Evolutionary conservation across 1,140 invertebrate species (phyloP).

Genomic region (Whitmania pigra): DNA sequence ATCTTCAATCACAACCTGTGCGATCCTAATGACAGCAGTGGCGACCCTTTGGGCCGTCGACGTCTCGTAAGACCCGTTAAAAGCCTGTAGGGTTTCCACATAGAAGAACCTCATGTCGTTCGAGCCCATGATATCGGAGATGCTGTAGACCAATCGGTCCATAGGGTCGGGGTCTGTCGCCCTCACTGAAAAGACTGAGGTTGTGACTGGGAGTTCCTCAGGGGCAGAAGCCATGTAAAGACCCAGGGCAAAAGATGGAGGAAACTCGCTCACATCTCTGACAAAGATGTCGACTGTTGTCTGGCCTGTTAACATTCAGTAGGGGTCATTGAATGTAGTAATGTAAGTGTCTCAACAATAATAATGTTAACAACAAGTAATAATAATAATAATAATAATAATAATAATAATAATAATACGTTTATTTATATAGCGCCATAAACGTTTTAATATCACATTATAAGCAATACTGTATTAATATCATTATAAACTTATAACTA

Average conservation of each 20-base stretch:
- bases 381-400: too few relatives aligned
- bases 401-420: too few relatives aligned
- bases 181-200: neutral
- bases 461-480: too few relatives aligned
- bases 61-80: neutral
- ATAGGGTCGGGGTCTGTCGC: neutral
- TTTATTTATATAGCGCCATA: too few relatives aligned
- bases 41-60: neutral
- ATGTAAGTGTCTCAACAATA: too few relatives aligned
- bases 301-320: neutral
- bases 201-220: neutral
- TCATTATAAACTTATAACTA: too few relatives aligned
- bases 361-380: too few relatives aligned
- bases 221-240: neutral
- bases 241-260: neutral
- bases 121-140: neutral
- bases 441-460: too few relatives aligned
- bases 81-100: neutral
- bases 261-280: neutral
- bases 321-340: too few relatives aligned
- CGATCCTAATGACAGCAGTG: neutral
- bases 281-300: neutral
- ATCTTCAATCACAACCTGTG: constrained; percentile 6
- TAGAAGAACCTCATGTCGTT: neutral
- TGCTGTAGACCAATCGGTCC: neutral